Base-by-base conservation (phyloP, 2,888 invertebrate genomes). In the Sialis lutaria region DNA sequence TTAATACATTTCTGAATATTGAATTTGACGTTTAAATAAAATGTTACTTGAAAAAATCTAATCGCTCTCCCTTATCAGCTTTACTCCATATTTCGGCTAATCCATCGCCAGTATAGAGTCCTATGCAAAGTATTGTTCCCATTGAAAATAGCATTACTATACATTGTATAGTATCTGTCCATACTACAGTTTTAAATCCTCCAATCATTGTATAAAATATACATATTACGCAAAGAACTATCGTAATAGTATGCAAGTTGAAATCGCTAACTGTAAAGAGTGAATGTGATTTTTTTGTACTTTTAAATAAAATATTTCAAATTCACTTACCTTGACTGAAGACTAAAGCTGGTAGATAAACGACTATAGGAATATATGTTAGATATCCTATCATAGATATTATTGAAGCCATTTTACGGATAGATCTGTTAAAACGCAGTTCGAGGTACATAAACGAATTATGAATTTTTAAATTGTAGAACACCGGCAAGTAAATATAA, bases 201-300 rank as follows among this genome's bases (percentile, higher is more conserved):
- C 78, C 84, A 37, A 84, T 60, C 1, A 82, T 79, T 4, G 83
- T 83, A 55, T 87, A 82, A 43, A 84, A 80, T 22, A 83, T 82
- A 58, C 85, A 86, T 2, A 79, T 69, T 2, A 75, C 64, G 55
- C 82, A 82, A n/a, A 82, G 72, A 0, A 81, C 67, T 1, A 79
- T 73, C 2, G 81, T 75, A 37, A 84, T 72, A 1, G 73, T 63
- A 56, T 78, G 77, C 3, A 82, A 69, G 50, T 75, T 64, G 5
- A 79, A 70, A 22, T 80, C 79, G 40, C 82, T 82, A 7, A 83
- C 84, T 82, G 64, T 49, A 70, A 67, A 51, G 6, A 44, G 10
- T 9, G n/a, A n/a, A n/a, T n/a, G n/a, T n/a, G n/a, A 44, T 6
- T 6, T 7, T 10, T 37, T 6, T 37, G 12, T 37, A 6, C 7